Base-by-base conservation (phyloP, 2,888 invertebrate species). In the Hecatera dysodea region DNA sequence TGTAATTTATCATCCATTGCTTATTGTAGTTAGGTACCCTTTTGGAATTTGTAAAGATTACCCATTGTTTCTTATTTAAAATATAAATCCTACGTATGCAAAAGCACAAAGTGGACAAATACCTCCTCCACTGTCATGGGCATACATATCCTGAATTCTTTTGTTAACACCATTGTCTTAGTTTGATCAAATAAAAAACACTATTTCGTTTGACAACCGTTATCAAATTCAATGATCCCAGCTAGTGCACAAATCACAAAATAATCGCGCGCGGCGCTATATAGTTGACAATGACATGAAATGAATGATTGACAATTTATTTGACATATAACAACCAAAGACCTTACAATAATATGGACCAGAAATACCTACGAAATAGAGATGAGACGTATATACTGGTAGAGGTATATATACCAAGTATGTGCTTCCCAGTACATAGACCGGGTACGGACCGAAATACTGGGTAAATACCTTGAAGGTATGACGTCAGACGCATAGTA, bases 141-240 rank as follows among this genome's bases (percentile, higher is more conserved):
- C 98, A 99, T 99, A 89, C 98, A 98, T 92, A 99, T 98, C 89
- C 98, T 96, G 90, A 98, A 99, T 96, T 99, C 99, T 91, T 98
- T 98, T 8, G 97, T 97, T 81, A 98, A 96, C 87, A 98, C 98
- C 98, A 98, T 99, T 77, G 81, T 90, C 11, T 36, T 74, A 55
- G 33, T 52, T 52, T 67, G 56, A 64, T 50, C 17, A 42, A 62
- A 27, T 50, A 48, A 64, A 55, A 22, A 50, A 50, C 24, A 61
- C 55, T 57, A 39, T 52, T 55, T 75, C 22, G 1, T 57, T 42
- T 46, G 1, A n/a, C 2, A 56, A 61, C 22, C 17, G 48, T 53
- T 42, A 33, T 2, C 4, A 39, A 74, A 62, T 57, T 57, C 8
- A 56, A 22, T 27, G 24, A 48, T 73, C n/a, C 9, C 19, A 48